Evolutionary conservation across 2,888 invertebrate species (phyloP).

Genomic region (Saturnia japonica): DNA sequence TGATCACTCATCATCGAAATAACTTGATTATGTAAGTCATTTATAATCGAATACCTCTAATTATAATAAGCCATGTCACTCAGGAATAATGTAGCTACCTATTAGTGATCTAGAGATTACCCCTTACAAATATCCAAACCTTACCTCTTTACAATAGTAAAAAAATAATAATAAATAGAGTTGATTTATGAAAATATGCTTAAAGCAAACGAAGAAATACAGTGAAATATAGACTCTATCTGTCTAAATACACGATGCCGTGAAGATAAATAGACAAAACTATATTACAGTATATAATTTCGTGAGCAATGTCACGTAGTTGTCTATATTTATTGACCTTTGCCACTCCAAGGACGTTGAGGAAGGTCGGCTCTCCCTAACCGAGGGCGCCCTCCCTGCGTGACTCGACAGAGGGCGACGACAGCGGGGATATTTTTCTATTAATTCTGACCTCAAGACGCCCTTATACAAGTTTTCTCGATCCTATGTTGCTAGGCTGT

Average conservation of each 20-base stretch:
- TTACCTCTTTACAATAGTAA: too few species aligned
- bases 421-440: constrained; percentile 59
- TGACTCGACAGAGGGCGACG: constrained; percentile 47
- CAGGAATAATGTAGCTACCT: too few species aligned
- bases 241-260: neutral
- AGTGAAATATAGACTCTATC: neutral
- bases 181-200: too few species aligned
- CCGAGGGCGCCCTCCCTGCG: constrained; percentile 19
- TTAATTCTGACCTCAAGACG: constrained; percentile 74
- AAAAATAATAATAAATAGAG: too few species aligned
- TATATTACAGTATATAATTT: constrained; percentile 5
- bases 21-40: too few species aligned
- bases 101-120: too few species aligned
- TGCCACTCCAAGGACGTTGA: constrained; percentile 59
- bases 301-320: constrained; percentile 22
- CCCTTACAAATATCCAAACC: too few species aligned
- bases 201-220: neutral
- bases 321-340: constrained; percentile 58
- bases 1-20: too few species aligned
- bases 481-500: constrained; percentile 17
- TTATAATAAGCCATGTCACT: too few species aligned
- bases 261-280: neutral
- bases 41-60: too few species aligned
- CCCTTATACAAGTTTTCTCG: constrained; percentile 41
- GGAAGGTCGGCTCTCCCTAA: constrained; percentile 60